Evolutionary conservation across 2,113 vertebrate species (phyloP).

Genomic region (Salvelinus fontinalis): DNA sequence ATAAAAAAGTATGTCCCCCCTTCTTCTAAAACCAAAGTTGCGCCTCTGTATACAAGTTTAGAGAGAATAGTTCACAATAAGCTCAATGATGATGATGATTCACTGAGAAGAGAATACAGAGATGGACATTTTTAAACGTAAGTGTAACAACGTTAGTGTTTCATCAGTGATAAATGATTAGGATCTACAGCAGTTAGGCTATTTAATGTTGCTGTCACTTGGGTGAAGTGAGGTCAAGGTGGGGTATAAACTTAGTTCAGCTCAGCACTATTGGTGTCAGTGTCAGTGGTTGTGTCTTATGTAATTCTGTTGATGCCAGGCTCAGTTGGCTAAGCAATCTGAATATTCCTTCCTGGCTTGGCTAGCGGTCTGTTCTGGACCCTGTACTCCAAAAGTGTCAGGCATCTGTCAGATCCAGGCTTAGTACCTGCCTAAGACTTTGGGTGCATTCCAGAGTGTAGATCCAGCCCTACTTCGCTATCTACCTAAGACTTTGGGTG

Average conservation of each 20-base stretch:
- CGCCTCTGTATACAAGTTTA: too few species aligned
- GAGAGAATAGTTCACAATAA: slow-evolving; percentile 32
- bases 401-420: slow-evolving; percentile 21
- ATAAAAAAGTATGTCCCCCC: too few species aligned
- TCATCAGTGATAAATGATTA: slow-evolving; percentile 10
- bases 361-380: not conserved
- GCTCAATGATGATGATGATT: slow-evolving; percentile 30
- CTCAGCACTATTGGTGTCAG: not conserved
- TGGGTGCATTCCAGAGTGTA: too few species aligned
- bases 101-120: slow-evolving; percentile 40
- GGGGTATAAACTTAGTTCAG: not conserved
- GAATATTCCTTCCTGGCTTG: slow-evolving; percentile 9
- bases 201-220: slow-evolving; percentile 8
- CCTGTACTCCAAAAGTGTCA: slow-evolving; percentile 4
- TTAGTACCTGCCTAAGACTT: too few species aligned
- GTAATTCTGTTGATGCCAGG: slow-evolving; percentile 30
- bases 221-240: not conserved
- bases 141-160: slow-evolving; percentile 10
- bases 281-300: slow-evolving; percentile 13
- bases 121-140: slow-evolving; percentile 16
- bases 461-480: slow-evolving; percentile 3
- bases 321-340: slow-evolving; percentile 22
- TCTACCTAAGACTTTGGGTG: not conserved
- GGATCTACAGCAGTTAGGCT: slow-evolving; percentile 2
- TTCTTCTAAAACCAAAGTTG: too few species aligned